A percentile compares a stretch with the other conserved stretches of the same genome.
Conservation (phyloP, 2,113 vertebrate species). For the Oceanites oceanicus region DNA sequence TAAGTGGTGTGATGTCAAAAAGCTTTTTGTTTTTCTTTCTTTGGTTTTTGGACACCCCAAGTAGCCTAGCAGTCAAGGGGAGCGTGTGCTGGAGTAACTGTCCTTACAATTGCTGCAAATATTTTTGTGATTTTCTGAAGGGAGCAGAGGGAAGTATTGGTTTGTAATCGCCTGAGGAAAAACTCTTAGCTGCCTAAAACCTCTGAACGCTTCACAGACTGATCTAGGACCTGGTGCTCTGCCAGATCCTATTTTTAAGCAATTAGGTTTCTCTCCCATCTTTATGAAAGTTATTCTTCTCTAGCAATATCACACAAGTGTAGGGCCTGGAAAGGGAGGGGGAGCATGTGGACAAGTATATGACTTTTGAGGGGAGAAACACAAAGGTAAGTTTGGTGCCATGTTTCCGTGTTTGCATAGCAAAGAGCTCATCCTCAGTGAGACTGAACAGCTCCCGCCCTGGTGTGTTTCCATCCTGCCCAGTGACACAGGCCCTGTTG, state of each 20-base stretch:
- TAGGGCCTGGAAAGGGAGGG: background rate
- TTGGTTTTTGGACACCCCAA: background rate
- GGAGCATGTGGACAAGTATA: background rate
- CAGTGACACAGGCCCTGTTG: background rate
- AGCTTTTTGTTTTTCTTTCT: background rate
- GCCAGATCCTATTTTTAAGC: constrained; percentile 39
- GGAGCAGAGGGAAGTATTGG: background rate
- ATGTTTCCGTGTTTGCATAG: background rate
- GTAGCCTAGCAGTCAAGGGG: background rate
- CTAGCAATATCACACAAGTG: background rate
- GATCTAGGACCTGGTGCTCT: constrained; percentile 11
- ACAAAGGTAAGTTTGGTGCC: background rate
- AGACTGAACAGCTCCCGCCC: background rate
- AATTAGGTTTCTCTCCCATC: background rate
- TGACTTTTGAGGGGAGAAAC: background rate
- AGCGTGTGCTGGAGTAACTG: background rate
- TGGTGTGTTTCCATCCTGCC: background rate
- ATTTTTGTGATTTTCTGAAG: background rate
- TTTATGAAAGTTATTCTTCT: background rate
- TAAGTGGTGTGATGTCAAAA: background rate
- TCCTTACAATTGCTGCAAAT: background rate
- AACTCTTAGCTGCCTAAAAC: constrained; percentile 10
- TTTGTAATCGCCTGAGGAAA: background rate
- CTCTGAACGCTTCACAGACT: constrained; percentile 19
- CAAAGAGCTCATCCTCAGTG: background rate